These are phyloP conservation scores for Argyrosomus japonicus DNA, from an alignment of 2,113 vertebrate species.

Conservation along the genomic window DNA sequence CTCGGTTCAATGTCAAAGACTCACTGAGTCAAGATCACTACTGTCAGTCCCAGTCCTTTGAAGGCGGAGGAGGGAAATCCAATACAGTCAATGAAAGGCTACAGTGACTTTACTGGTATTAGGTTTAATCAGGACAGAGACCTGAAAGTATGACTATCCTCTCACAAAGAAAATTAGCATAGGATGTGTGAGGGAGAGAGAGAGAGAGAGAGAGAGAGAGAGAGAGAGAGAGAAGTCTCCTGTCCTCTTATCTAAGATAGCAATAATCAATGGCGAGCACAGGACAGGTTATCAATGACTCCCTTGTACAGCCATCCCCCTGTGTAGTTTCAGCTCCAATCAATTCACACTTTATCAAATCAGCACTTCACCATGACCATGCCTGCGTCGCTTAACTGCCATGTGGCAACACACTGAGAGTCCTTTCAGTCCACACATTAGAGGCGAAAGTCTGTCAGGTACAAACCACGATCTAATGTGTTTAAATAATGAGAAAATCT, in stretches of 20 bases:
- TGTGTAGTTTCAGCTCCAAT: constrained; percentile 45
- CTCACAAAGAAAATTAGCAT: not conserved
- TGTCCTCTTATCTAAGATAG: constrained; percentile 43
- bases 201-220: constrained; percentile 5
- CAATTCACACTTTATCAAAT: constrained; percentile 61
- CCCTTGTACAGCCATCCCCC: constrained; percentile 19
- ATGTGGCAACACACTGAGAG: not conserved
- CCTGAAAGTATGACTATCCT: not conserved
- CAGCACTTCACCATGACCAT: constrained; percentile 46
- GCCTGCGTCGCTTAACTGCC: not conserved
- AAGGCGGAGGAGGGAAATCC: constrained; percentile 9
- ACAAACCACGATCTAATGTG: not conserved
- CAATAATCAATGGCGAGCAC: constrained; percentile 63
- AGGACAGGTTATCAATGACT: constrained; percentile 60
- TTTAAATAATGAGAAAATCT: not conserved
- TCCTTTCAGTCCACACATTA: constrained; percentile 9
- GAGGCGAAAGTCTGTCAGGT: constrained; percentile 1
- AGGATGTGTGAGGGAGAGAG: not conserved
- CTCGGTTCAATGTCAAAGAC: constrained; percentile 49
- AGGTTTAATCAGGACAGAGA: not conserved
- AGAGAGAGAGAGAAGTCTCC: constrained; percentile 18
- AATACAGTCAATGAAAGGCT: constrained; percentile 8
- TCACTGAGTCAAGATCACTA: constrained; percentile 35
- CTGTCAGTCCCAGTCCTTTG: constrained; percentile 13
- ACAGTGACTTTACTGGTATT: constrained; percentile 18